Conservation (phyloP, 2,113 vertebrate genomes). For the Pelvicachromis taeniatus region DNA sequence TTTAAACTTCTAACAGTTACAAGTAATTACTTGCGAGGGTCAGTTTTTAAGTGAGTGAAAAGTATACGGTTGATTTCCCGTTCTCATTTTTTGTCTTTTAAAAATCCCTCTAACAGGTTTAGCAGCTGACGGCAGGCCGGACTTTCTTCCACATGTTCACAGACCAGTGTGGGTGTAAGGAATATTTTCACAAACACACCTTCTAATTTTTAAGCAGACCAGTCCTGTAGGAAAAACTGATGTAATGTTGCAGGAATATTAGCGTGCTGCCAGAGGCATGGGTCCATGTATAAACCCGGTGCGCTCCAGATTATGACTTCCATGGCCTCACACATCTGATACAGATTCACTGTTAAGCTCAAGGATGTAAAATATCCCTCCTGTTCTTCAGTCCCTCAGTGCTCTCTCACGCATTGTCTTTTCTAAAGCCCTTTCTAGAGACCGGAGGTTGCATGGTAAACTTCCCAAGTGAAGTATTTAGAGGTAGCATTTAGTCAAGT, state of each 20-base stretch:
- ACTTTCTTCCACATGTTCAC: background rate
- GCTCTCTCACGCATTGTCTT: background rate
- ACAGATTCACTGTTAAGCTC: background rate
- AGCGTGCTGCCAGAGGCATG: background rate
- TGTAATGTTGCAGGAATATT: background rate
- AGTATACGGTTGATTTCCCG: background rate
- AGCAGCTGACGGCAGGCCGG: background rate
- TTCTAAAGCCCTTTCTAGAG: background rate
- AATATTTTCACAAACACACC: background rate
- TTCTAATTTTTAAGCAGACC: constrained; percentile 4
- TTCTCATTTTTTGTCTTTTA: background rate
- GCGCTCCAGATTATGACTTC: background rate
- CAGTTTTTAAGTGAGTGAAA: background rate
- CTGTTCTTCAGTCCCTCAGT: background rate
- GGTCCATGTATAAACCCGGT: background rate
- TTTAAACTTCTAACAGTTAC: background rate
- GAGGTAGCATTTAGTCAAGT: background rate
- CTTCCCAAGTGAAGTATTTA: background rate
- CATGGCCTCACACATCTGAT: constrained; percentile 27
- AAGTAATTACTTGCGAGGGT: background rate
- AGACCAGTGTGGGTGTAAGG: background rate
- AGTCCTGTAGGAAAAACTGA: background rate
- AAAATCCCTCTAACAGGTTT: background rate
- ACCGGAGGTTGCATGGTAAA: background rate
- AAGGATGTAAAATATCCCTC: background rate